These are phyloP conservation scores for Elegia similella DNA, from an alignment of 2,888 invertebrate genomes.

Conservation along the genomic window DNA sequence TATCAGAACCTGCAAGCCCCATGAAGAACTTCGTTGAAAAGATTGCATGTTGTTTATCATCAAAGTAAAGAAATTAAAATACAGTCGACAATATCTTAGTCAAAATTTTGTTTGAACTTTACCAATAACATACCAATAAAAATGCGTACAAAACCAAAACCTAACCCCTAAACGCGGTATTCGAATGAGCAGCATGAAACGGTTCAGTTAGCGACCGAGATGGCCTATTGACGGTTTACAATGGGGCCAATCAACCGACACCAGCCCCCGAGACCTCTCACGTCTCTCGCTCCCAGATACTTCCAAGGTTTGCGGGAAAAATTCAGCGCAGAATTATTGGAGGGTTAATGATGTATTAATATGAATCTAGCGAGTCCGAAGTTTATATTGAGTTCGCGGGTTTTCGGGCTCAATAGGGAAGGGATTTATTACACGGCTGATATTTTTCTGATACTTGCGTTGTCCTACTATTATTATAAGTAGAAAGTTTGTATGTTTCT, in stretches of 20 bases:
- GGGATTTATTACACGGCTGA: neutral
- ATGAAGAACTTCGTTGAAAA: too few species aligned
- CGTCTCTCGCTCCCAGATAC: slow-evolving; percentile 60
- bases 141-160: neutral
- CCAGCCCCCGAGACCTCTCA: slow-evolving; percentile 66
- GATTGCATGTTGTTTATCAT: too few species aligned
- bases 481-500: too few species aligned
- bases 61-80: too few species aligned
- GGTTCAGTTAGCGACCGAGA: slow-evolving; percentile 58
- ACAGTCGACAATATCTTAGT: too few species aligned
- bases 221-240: slow-evolving; percentile 69
- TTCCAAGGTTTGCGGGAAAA: slow-evolving; percentile 41
- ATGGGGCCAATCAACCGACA: slow-evolving; percentile 71
- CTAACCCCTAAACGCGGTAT: slow-evolving; percentile 16
- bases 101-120: neutral
- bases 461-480: too few species aligned
- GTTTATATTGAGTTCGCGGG: slow-evolving; percentile 16
- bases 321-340: slow-evolving; percentile 42
- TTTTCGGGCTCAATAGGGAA: slow-evolving; percentile 14
- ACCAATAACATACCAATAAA: neutral
- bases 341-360: slow-evolving; percentile 43
- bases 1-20: too few species aligned
- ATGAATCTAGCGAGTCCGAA: neutral
- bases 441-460: neutral
- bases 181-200: slow-evolving; percentile 37